Evolutionary conservation across 2,888 invertebrate genomes (phyloP).

Genomic region (Dryocosmus kuriphilus): DNA sequence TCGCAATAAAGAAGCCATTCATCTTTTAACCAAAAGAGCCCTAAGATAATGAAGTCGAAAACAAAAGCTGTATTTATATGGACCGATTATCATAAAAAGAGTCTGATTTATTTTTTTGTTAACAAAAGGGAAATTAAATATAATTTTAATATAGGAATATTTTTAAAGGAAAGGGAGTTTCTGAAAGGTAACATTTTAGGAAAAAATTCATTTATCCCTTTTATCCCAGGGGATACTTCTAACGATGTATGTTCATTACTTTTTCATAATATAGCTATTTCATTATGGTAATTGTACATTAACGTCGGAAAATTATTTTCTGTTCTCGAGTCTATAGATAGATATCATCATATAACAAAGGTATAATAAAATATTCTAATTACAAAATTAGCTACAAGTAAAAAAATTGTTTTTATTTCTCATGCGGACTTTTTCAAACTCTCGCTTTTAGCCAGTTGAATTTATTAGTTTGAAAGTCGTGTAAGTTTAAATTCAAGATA

Average conservation of each 20-base stretch:
- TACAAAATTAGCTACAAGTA: not conserved
- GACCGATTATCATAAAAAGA: not conserved
- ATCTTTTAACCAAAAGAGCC: not conserved
- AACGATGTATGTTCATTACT: not conserved
- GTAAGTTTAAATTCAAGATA: too few relatives aligned
- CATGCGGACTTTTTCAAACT: too few relatives aligned
- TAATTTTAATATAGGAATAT: too few relatives aligned
- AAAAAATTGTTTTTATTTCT: too few relatives aligned
- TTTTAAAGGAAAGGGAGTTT: too few relatives aligned
- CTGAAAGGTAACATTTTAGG: too few relatives aligned
- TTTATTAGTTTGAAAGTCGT: too few relatives aligned
- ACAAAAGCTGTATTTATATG: not conserved
- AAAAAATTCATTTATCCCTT: not conserved
- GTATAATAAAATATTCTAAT: not conserved
- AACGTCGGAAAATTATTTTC: not conserved
- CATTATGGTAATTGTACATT: not conserved
- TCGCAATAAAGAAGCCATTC: slow-evolving; percentile 29
- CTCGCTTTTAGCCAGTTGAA: too few relatives aligned
- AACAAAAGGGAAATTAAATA: too few relatives aligned
- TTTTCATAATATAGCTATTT: not conserved
- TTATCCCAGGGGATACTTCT: not conserved
- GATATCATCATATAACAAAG: not conserved
- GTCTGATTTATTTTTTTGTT: too few relatives aligned
- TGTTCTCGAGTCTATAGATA: not conserved
- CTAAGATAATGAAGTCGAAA: not conserved